Percentiles rank a stretch among this genome's conserved stretches.
Evolutionary conservation across 2,888 invertebrate species (phyloP).

Genomic region (Petrolisthes cinctipes): DNA sequence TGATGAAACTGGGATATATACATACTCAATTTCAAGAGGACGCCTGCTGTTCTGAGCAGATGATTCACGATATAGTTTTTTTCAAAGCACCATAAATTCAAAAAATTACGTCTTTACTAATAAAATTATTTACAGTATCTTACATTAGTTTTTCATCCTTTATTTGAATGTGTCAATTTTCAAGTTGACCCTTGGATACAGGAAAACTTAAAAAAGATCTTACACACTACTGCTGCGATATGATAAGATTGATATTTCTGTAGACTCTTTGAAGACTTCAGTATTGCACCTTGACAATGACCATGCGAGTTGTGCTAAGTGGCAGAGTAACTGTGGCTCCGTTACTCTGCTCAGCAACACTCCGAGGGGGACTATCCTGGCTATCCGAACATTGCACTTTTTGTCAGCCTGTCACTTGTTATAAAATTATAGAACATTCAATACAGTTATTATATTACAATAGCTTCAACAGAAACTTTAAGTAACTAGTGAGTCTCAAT

Average conservation of each 20-base stretch:
- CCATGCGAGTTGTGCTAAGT: constrained; percentile 22
- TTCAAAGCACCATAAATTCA: constrained; percentile 58
- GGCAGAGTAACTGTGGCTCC: constrained; percentile 14
- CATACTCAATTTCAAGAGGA: constrained; percentile 37
- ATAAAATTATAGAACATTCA: constrained; percentile 40
- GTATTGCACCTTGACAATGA: constrained; percentile 40
- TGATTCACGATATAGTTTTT: constrained; percentile 46
- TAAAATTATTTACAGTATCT: constrained; percentile 56
- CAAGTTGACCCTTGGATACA: constrained; percentile 54
- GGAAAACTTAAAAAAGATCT: constrained; percentile 38
- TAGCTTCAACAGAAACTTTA: constrained; percentile 47
- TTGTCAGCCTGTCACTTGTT: constrained; percentile 34
- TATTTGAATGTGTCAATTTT: constrained; percentile 43
- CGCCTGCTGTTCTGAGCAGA: constrained; percentile 37
- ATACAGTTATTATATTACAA: constrained; percentile 46
- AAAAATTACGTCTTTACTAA: constrained; percentile 58
- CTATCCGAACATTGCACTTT: constrained; percentile 39
- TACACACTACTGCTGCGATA: constrained; percentile 47
- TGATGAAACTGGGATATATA: constrained; percentile 40
- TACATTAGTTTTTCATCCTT: constrained; percentile 45
- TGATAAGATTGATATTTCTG: constrained; percentile 52
- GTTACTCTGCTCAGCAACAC: constrained; percentile 12
- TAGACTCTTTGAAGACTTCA: constrained; percentile 21
- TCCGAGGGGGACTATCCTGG: not conserved
- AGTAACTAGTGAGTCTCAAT: constrained; percentile 30